phyloP scores from a whole-genome alignment of 1,140 invertebrate genomes.

The Drosophila rufa region DNA sequence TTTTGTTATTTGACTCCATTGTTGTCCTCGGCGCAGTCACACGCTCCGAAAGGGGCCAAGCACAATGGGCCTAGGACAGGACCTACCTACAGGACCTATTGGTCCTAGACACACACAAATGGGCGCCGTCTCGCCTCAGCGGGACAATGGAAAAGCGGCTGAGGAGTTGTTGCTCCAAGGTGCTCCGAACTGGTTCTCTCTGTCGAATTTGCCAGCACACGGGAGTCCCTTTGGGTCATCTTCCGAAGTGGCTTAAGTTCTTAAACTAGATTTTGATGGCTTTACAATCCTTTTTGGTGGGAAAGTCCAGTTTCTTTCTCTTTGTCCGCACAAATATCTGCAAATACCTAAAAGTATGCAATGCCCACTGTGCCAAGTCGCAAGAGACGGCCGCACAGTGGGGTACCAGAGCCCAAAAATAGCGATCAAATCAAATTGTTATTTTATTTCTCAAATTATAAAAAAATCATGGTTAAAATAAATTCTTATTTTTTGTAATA shows the following conservation, averaged over 20 bases:
- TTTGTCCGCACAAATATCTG: background rate
- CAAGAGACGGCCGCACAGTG: too few species aligned
- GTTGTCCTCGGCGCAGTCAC: slow-evolving; percentile 37
- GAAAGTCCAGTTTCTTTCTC: background rate
- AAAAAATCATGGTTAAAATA: too few species aligned
- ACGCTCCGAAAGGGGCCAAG: slow-evolving; percentile 17
- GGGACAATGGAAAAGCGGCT: slow-evolving; percentile 1
- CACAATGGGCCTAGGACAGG: slow-evolving; percentile 30
- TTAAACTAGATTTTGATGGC: slow-evolving; percentile 6
- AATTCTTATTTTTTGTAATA: too few species aligned
- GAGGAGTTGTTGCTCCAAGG: slow-evolving; percentile 12
- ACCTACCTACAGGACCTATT: slow-evolving; percentile 6
- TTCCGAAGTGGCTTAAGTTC: background rate
- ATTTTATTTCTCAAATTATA: too few species aligned
- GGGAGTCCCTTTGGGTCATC: background rate
- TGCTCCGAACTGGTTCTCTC: slow-evolving; percentile 21
- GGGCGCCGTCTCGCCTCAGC: slow-evolving; percentile 29
- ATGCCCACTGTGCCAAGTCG: too few species aligned
- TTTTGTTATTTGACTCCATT: slow-evolving; percentile 60
- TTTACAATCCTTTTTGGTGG: background rate
- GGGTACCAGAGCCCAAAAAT: too few species aligned
- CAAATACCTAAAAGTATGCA: background rate
- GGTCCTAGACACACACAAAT: slow-evolving; percentile 20
- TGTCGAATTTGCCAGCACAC: background rate
- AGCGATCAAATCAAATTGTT: too few species aligned